Conservation (phyloP, 1,140 invertebrate species). For the Euschistus heros region DNA sequence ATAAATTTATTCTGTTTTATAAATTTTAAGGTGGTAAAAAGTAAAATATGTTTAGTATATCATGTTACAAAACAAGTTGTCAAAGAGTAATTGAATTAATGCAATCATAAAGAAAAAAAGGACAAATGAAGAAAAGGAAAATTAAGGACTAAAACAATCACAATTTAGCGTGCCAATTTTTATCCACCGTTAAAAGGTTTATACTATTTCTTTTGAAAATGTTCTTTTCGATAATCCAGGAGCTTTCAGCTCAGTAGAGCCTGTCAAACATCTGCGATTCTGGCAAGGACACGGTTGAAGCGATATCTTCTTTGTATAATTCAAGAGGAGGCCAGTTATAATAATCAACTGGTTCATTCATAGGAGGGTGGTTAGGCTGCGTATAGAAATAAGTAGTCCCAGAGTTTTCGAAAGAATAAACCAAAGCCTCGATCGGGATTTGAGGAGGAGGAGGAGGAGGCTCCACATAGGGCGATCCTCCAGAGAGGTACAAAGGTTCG, state of each 20-base stretch:
- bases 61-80: no score
- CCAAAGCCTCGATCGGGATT: not conserved
- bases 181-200: no score
- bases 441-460: not conserved
- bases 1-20: no score
- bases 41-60: no score
- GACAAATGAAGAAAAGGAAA: no score
- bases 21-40: no score
- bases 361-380: not conserved
- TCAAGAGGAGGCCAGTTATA: slow-evolving; percentile 13
- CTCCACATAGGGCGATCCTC: not conserved
- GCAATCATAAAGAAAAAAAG: no score
- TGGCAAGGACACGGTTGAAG: not conserved
- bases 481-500: not conserved
- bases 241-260: not conserved
- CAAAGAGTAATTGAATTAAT: no score
- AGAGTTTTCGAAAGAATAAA: slow-evolving; percentile 5
- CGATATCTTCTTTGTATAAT: not conserved
- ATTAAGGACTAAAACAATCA: no score
- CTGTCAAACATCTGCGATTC: not conserved
- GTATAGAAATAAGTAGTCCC: not conserved
- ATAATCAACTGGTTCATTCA: not conserved
- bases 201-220: no score
- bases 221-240: no score
- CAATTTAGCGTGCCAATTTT: no score